Conservation (phyloP, 2,113 vertebrate species). For the Brachypodius melanocephalos region DNA sequence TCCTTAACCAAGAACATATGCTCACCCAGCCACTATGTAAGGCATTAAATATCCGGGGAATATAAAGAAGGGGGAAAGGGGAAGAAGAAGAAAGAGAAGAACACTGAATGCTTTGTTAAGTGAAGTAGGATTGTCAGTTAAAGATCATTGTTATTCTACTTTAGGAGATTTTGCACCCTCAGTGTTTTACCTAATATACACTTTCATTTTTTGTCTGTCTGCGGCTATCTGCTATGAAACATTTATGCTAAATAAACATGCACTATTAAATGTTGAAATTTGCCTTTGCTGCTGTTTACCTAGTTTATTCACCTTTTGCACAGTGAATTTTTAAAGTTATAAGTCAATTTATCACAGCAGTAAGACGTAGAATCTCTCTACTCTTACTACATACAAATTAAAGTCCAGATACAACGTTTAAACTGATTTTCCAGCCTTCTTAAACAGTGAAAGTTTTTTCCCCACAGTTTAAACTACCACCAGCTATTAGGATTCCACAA, state of each 20-base stretch:
- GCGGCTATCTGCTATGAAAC: not conserved
- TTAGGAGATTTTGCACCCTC: not conserved
- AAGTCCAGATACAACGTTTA: not conserved
- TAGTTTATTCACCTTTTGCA: not conserved
- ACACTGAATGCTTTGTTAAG: conserved; percentile 23
- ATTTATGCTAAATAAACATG: not conserved
- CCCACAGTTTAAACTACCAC: not conserved
- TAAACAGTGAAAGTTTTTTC: not conserved
- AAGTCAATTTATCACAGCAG: not conserved
- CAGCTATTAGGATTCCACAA: not conserved
- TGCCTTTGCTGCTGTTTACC: not conserved
- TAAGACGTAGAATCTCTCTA: not conserved
- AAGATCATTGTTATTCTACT: not conserved
- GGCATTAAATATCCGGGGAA: conserved; percentile 30
- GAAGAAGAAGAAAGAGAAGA: not conserved
- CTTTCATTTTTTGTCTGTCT: not conserved
- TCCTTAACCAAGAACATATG: conserved; percentile 69
- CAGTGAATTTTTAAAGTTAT: not conserved
- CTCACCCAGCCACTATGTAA: conserved; percentile 29
- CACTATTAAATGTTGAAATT: not conserved
- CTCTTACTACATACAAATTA: not conserved
- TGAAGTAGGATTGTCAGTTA: not conserved
- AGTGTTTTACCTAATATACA: not conserved
- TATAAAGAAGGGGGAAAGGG: not conserved
- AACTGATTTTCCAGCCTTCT: not conserved